phyloP scores from a whole-genome alignment of 2,888 invertebrate species.

The Lydus trimaculatus region DNA sequence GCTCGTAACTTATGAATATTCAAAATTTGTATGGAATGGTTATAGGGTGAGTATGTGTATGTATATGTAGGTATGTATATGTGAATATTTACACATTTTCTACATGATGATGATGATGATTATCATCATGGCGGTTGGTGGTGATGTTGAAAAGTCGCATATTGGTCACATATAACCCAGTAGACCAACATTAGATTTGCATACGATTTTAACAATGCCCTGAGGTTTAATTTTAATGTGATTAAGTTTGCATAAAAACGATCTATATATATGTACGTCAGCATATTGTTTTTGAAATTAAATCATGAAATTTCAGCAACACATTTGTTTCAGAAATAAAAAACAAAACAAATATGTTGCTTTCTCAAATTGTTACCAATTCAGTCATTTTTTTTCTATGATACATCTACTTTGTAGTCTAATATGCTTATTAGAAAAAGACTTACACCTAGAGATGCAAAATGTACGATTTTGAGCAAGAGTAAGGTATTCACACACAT shows the following conservation, averaged over 20 bases:
- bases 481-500: no score
- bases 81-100: constrained; percentile 51
- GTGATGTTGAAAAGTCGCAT: constrained; percentile 23
- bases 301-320: background rate
- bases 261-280: constrained; percentile 33
- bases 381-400: no score
- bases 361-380: no score
- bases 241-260: constrained; percentile 38
- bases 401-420: no score
- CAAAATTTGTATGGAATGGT: constrained; percentile 32
- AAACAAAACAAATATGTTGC: background rate
- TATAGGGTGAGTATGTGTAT: background rate
- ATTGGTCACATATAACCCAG: constrained; percentile 32
- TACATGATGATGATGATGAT: constrained; percentile 31
- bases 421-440: no score
- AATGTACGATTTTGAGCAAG: no score
- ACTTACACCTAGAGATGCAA: no score
- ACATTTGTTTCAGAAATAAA: background rate
- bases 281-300: constrained; percentile 17
- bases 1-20: constrained; percentile 43
- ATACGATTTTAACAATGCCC: constrained; percentile 41
- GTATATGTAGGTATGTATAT: constrained; percentile 39
- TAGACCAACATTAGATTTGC: constrained; percentile 38
- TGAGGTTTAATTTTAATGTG: constrained; percentile 38
- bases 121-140: constrained; percentile 30